These are phyloP conservation scores for Pollachius pollachius DNA, from an alignment of 2,113 vertebrate species.

Conservation along the genomic window DNA sequence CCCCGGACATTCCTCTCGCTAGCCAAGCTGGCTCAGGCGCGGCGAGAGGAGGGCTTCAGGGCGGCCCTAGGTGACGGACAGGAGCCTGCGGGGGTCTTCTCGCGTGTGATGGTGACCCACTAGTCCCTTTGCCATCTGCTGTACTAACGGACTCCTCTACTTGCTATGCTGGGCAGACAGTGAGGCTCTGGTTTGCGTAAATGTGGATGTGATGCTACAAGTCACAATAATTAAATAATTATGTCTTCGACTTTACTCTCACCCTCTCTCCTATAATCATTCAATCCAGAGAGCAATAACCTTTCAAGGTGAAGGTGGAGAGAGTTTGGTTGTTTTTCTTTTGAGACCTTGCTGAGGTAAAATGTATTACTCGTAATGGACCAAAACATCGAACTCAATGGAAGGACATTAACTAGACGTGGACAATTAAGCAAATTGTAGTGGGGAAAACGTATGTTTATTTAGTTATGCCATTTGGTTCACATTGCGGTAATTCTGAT, in stretches of 20 bases:
- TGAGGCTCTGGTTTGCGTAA: slow-evolving; percentile 13
- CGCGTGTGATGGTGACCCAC: slow-evolving; percentile 77
- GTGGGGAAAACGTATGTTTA: too few relatives aligned
- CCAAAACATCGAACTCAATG: too few relatives aligned
- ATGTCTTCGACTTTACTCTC: background rate
- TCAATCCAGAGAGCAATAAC: background rate
- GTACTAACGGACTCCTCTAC: background rate
- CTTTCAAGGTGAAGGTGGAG: too few relatives aligned
- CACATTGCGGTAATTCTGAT: slow-evolving; percentile 4
- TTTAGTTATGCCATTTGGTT: background rate
- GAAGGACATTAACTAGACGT: too few relatives aligned
- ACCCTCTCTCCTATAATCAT: background rate
- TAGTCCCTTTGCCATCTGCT: slow-evolving; percentile 50
- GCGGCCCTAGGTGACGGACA: slow-evolving; percentile 84
- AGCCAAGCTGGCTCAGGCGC: slow-evolving; percentile 80
- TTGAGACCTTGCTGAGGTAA: too few relatives aligned
- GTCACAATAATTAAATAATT: background rate
- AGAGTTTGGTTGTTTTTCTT: too few relatives aligned
- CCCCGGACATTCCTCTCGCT: slow-evolving; percentile 89
- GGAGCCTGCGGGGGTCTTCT: slow-evolving; percentile 87
- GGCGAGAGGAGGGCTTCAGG: slow-evolving; percentile 84
- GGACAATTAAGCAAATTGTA: too few relatives aligned
- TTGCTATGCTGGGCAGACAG: slow-evolving; percentile 16
- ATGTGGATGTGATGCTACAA: slow-evolving; percentile 5
- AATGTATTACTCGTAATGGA: too few relatives aligned